Base-by-base conservation (phyloP, 2,888 invertebrate genomes). In the Cyaniris semiargus region DNA sequence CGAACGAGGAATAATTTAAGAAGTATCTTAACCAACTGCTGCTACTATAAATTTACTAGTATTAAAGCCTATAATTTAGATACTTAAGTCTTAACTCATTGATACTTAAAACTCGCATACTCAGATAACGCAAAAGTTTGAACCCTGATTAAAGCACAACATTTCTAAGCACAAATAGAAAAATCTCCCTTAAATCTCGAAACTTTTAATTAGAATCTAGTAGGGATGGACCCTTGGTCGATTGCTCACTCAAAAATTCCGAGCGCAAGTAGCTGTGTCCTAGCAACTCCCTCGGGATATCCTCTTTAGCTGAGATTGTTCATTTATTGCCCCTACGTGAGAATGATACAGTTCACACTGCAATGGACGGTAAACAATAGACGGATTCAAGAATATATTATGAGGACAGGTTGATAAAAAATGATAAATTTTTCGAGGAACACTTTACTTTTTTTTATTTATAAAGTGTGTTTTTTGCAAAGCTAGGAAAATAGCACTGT, bases 281-380 rank as follows among this genome's bases (percentile, higher is more conserved):
- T 74, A 74, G 74, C 74, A 74, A 74, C 74, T 48, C 74, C 74
- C 72, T 72, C 77, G 27, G 77, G 77, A 77, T 56, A 77, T 77
- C 77, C 77, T 77, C 72, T 77, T 77, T 72, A 77, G n/a, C 53
- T 38, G 58, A 27, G 60, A 58, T 58, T 72, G 76, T 58, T 84
- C 88, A 85, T 82, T 87, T 83, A 86, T 84, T 84, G 84, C 83
- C 79, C 79, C 81, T 56, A 76, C 60, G 66, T 66, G 58, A 75
- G 75, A 56, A 75, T 34, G 27, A 58, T 15, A 10, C 75, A n/a
- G 31, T 58, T 58, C 58, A 75, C 38, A 75, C 23, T 58, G 58
- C 21, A 34, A 7, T 56, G 8, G 58, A 75, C 31, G 7, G 8
- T 60, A 60, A 60, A 60, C 10, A 60, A 58, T 8, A 53, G 53